Percentiles rank a stretch among this genome's conserved stretches.
Evolutionary conservation across 2,113 vertebrate genomes (phyloP).

Genomic region (Mystacornis crossleyi): DNA sequence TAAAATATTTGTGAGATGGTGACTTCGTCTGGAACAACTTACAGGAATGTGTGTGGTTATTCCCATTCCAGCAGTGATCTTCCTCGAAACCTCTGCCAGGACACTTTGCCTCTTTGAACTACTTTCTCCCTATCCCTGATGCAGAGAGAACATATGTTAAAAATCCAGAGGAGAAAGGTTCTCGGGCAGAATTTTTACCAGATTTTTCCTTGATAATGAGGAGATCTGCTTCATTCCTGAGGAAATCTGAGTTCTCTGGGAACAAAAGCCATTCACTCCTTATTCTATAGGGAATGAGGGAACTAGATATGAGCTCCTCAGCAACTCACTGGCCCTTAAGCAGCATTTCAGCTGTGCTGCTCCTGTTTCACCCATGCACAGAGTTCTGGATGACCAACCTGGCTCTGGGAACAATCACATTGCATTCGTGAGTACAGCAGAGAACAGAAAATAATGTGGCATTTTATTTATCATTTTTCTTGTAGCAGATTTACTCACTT

Average conservation of each 20-base stretch:
- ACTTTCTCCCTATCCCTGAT: background rate
- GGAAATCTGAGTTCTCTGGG: background rate
- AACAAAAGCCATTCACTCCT: background rate
- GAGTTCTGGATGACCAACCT: background rate
- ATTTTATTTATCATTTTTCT: background rate
- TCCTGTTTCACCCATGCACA: background rate
- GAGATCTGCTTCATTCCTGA: background rate
- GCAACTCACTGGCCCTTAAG: background rate
- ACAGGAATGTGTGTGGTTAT: background rate
- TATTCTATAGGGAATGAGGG: background rate
- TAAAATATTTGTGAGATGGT: background rate
- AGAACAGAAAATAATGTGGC: background rate
- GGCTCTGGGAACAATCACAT: rapidly evolving
- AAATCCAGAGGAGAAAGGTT: background rate
- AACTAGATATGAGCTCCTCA: background rate
- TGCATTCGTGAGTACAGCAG: background rate
- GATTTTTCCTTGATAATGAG: background rate
- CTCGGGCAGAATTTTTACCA: background rate
- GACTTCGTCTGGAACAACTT: background rate
- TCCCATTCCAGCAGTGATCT: background rate
- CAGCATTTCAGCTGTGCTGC: background rate
- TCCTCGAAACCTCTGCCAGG: background rate
- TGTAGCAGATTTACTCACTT: background rate
- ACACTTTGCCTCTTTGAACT: background rate
- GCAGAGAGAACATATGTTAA: background rate